Conservation (phyloP, 64 coral and sea anemone species). For the Dendrophyllia cribrosa region DNA sequence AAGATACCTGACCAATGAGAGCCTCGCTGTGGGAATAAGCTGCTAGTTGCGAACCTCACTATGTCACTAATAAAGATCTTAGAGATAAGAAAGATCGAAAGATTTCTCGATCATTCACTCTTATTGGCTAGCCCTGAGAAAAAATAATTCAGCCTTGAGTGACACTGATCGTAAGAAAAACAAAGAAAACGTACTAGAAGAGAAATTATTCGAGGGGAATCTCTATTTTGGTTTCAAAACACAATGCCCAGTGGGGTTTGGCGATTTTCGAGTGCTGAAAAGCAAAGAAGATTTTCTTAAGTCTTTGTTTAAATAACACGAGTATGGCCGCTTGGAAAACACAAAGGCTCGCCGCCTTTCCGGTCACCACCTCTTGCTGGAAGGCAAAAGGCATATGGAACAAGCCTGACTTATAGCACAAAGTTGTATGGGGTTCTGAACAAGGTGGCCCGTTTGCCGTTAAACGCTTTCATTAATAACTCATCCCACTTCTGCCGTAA, state of each 20-base stretch:
- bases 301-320: conserved; percentile 29
- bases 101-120: conserved; percentile 32
- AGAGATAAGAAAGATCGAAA: conserved; percentile 59
- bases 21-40: not conserved
- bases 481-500: conserved; percentile 76
- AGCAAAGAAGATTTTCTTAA: conserved; percentile 16
- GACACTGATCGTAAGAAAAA: conserved; percentile 9
- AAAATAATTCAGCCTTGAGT: conserved; percentile 11
- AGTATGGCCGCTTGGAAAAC: conserved; percentile 27
- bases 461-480: conserved; percentile 86
- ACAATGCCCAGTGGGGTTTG: not conserved
- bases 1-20: conserved; percentile 47
- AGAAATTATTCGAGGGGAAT: not conserved
- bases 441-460: conserved; percentile 59
- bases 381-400: conserved; percentile 76
- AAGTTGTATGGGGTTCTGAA: not conserved
- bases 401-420: not conserved
- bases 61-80: conserved; percentile 83
- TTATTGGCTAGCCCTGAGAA: conserved; percentile 28
- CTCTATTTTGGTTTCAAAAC: not conserved
- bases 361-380: conserved; percentile 65
- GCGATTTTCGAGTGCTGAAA: conserved; percentile 26
- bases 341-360: conserved; percentile 76
- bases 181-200: not conserved
- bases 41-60: conserved; percentile 44